phyloP scores from a whole-genome alignment of 2,113 vertebrate species.

The Sclerurus mexicanus region DNA sequence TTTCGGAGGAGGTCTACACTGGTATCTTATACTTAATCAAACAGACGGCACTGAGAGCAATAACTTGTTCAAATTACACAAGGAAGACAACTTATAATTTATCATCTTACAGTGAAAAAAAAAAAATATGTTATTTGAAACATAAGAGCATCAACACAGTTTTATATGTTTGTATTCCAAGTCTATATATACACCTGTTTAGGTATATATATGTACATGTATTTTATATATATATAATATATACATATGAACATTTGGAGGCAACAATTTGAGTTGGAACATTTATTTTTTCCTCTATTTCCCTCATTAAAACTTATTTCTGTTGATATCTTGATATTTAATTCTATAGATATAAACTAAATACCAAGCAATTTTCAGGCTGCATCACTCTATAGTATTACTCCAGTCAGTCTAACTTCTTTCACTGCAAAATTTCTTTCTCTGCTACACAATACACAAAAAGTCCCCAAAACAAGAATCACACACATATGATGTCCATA shows the following conservation, averaged over 20 bases:
- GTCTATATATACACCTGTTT: neutral
- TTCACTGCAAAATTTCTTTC: neutral
- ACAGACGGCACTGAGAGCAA: neutral
- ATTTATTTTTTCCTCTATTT: neutral
- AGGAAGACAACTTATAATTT: neutral
- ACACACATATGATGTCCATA: neutral
- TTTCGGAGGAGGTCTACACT: neutral
- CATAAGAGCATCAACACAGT: neutral
- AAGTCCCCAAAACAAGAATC: neutral
- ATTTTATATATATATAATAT: neutral
- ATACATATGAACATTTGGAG: neutral
- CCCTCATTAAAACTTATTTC: neutral
- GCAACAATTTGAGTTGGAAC: neutral
- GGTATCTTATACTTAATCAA: neutral
- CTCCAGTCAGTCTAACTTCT: neutral
- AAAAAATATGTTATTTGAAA: neutral
- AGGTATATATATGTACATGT: neutral
- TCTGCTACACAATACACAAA: neutral
- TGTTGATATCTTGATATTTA: neutral
- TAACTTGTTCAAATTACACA: neutral
- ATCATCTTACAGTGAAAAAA: neutral
- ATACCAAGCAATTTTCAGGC: neutral
- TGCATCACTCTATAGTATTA: neutral
- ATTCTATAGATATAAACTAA: neutral
- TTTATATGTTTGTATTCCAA: neutral